These are phyloP conservation scores for Scaptomyza hsui DNA, from an alignment of 1,140 invertebrate species.

Conservation along the genomic window DNA sequence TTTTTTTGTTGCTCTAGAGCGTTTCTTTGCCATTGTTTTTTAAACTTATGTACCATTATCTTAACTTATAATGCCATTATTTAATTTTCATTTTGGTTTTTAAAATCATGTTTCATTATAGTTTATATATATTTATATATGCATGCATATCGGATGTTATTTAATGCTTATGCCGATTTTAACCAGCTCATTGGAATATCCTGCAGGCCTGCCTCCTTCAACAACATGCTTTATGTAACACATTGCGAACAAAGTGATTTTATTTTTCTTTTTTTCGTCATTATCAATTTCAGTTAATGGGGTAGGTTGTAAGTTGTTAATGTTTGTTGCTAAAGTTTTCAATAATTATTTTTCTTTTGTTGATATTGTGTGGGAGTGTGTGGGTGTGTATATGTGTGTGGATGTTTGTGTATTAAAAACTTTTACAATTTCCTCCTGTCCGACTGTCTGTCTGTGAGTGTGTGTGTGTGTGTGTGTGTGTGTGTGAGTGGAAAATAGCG, in stretches of 20 bases:
- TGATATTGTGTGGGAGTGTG: conserved; percentile 28
- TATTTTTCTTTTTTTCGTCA: conserved; percentile 16
- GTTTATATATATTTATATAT: conserved; percentile 43
- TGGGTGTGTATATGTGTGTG: too few relatives aligned
- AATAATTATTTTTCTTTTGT: conserved; percentile 34
- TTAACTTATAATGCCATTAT: conserved; percentile 82
- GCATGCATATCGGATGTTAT: conserved; percentile 43
- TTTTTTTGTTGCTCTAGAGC: conserved; percentile 78
- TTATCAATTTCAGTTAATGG: conserved; percentile 48
- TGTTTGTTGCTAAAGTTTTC: conserved; percentile 55
- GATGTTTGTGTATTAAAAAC: too few relatives aligned
- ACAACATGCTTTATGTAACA: conserved; percentile 53
- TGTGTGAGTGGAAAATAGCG: conserved; percentile 45
- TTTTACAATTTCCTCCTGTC: too few relatives aligned
- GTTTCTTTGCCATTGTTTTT: conserved; percentile 77
- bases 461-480: conserved; percentile 20
- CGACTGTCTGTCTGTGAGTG: too few relatives aligned
- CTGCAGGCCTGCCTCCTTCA: conserved; percentile 13
- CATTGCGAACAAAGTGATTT: conserved; percentile 62
- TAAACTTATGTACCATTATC: conserved; percentile 82
- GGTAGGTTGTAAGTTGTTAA: conserved; percentile 37
- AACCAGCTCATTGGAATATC: conserved; percentile 44
- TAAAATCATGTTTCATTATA: conserved; percentile 78
- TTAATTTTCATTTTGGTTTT: conserved; percentile 69
- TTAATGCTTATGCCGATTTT: conserved; percentile 50